phyloP scores from a whole-genome alignment of 2,888 invertebrate species.

The Lissonota sp. region DNA sequence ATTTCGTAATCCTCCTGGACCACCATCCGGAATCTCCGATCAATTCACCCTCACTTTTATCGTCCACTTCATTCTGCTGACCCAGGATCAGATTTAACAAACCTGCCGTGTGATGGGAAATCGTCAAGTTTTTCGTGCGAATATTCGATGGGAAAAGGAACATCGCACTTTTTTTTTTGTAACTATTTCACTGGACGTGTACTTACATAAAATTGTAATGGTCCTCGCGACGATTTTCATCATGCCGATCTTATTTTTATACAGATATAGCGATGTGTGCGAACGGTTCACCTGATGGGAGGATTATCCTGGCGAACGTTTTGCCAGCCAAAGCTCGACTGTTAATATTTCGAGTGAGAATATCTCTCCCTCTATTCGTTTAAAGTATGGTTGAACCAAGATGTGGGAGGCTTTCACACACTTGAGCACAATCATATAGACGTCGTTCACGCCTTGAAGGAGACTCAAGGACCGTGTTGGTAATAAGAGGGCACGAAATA shows the following conservation, averaged over 20 bases:
- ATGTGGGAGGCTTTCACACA: conserved; percentile 54
- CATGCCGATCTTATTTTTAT: conserved; percentile 36
- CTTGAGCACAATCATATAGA: background rate
- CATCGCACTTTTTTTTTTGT: background rate
- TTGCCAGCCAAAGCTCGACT: conserved; percentile 57
- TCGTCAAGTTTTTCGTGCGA: no score
- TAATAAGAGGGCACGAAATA: conserved; percentile 56
- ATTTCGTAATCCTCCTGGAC: conserved; percentile 56
- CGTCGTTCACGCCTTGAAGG: conserved; percentile 9
- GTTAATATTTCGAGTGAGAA: conserved; percentile 55
- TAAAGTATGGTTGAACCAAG: conserved; percentile 43
- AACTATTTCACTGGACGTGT: background rate
- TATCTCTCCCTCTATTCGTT: conserved; percentile 46
- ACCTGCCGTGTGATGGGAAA: conserved; percentile 41
- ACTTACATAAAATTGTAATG: conserved; percentile 66
- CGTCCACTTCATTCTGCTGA: conserved; percentile 46
- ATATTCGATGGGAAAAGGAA: background rate
- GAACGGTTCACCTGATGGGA: conserved; percentile 14
- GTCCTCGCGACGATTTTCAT: conserved; percentile 63
- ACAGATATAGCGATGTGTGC: background rate
- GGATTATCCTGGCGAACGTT: conserved; percentile 56
- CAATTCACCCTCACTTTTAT: conserved; percentile 47
- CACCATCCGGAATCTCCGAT: conserved; percentile 55
- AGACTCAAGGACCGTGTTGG: conserved; percentile 62
- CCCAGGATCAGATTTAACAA: conserved; percentile 54